Evolutionary conservation across 2,113 vertebrate genomes (phyloP).

Genomic region (Microcebus griseorufus): DNA sequence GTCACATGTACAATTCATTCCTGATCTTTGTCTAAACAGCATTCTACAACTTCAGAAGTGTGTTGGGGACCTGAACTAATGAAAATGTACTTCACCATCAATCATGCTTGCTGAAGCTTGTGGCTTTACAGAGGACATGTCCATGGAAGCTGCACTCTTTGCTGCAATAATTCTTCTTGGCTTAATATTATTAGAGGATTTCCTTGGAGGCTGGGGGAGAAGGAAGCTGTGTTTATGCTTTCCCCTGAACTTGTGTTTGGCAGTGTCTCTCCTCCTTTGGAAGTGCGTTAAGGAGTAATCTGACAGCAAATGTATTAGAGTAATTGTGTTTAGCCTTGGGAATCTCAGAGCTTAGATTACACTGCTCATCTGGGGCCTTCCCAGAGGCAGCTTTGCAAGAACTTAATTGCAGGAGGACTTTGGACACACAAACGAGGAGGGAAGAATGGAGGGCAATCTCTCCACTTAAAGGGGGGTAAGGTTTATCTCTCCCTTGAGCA

Average conservation of each 20-base stretch:
- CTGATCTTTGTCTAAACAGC: background rate
- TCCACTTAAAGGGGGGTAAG: background rate
- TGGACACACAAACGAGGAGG: background rate
- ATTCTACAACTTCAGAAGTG: background rate
- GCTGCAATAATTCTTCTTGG: background rate
- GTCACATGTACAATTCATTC: conserved; percentile 15
- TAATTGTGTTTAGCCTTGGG: background rate
- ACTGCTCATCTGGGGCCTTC: background rate
- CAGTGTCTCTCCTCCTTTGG: background rate
- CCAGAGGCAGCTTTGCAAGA: background rate
- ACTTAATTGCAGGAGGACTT: conserved; percentile 19
- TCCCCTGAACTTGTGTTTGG: background rate
- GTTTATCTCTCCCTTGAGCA: background rate
- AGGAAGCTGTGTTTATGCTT: background rate
- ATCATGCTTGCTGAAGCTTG: background rate
- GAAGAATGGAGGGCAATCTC: background rate
- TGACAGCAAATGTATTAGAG: background rate
- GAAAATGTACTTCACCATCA: background rate
- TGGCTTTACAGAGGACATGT: background rate
- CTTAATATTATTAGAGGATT: background rate
- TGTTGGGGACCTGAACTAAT: background rate
- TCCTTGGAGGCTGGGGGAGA: background rate
- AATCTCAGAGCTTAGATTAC: background rate
- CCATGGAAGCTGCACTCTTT: background rate
- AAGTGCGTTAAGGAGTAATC: background rate